phyloP scores from a whole-genome alignment of 1,140 invertebrate genomes.

The Cotesia vestalis region DNA sequence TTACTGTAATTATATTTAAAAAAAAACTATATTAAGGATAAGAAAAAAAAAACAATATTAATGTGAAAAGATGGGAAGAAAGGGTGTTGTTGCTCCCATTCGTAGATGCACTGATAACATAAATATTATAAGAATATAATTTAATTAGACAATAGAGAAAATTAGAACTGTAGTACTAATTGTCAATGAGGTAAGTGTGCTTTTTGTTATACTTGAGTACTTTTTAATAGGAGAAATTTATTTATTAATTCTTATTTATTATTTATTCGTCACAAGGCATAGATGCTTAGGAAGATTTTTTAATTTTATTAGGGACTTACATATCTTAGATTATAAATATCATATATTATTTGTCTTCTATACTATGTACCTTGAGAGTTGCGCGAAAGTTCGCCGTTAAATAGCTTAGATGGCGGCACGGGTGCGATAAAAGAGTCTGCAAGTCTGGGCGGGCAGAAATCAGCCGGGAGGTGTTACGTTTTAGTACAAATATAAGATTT shows the following conservation, averaged over 20 bases:
- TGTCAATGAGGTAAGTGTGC: no score
- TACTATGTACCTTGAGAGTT: no score
- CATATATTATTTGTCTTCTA: no score
- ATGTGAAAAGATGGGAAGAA: not conserved
- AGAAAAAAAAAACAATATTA: not conserved
- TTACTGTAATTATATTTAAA: not conserved
- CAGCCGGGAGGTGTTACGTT: not conserved
- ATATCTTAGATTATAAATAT: no score
- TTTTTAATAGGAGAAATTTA: no score
- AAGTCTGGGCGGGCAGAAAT: no score
- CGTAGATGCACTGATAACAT: constrained; percentile 56
- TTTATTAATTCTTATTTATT: no score
- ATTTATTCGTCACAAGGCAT: no score
- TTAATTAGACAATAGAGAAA: constrained; percentile 38
- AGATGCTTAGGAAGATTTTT: no score
- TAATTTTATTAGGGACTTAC: no score
- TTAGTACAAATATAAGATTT: no score
- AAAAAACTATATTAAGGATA: not conserved
- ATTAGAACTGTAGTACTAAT: not conserved
- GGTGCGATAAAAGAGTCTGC: not conserved
- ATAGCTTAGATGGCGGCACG: not conserved
- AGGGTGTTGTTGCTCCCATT: constrained; percentile 63
- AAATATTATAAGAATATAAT: constrained; percentile 16
- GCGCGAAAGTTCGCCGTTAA: not conserved
- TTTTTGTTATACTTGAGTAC: no score